Conservation (phyloP, 2,888 invertebrate genomes). For the Polyommatus icarus region DNA sequence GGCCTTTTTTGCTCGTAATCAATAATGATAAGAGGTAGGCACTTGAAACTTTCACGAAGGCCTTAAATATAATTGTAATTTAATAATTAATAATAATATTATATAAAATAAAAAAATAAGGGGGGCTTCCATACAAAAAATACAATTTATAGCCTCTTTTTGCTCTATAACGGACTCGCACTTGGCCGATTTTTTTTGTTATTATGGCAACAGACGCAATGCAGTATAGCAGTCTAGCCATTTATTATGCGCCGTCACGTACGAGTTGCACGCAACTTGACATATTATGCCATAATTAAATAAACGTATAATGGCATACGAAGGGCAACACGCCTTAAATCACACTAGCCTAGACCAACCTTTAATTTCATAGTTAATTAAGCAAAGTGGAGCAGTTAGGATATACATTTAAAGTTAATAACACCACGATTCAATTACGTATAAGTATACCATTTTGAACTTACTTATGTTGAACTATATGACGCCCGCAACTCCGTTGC, state of each 20-base stretch:
- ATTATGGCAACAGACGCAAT: constrained; percentile 2
- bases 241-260: constrained; percentile 18
- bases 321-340: constrained; percentile 13
- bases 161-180: too few species aligned
- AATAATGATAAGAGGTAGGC: too few species aligned
- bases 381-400: background rate
- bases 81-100: too few species aligned
- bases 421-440: background rate
- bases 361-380: constrained; percentile 20
- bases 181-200: too few species aligned
- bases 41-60: too few species aligned
- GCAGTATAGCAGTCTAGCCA: constrained; percentile 19
- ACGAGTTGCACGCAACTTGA: constrained; percentile 18
- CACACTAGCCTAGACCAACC: background rate
- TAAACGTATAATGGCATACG: constrained; percentile 3
- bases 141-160: too few species aligned
- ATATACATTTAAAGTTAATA: background rate
- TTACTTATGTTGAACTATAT: background rate
- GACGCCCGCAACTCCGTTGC: too few species aligned
- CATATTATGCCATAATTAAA: constrained; percentile 10
- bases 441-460: background rate
- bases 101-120: too few species aligned
- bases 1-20: too few species aligned
- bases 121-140: too few species aligned
- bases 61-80: too few species aligned